A percentile compares a stretch with the other conserved stretches of the same genome.
phyloP scores from a whole-genome alignment of 1,140 invertebrate species.

The Orchesella cincta region DNA sequence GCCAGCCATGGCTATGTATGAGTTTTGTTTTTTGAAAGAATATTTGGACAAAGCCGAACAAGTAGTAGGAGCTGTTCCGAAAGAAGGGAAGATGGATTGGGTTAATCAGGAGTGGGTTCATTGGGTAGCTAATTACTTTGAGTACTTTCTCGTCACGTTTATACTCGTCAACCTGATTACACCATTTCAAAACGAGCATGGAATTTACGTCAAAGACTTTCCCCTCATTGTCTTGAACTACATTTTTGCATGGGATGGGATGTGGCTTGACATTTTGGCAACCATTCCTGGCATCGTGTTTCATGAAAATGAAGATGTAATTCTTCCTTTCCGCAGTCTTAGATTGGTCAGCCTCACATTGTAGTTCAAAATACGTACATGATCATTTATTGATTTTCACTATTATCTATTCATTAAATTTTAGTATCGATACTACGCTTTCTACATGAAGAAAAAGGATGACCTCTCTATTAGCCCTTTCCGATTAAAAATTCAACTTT shows the following conservation, averaged over 20 bases:
- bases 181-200: neutral
- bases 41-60: neutral
- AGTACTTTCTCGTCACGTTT: neutral
- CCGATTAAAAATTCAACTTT: conserved; percentile 16
- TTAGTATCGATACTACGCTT: neutral
- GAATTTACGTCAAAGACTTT: neutral
- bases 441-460: neutral
- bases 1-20: conserved; percentile 35
- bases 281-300: neutral
- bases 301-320: neutral
- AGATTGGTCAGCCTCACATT: neutral
- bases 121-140: neutral
- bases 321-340: neutral
- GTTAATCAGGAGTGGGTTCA: too few species aligned
- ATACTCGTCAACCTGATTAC: neutral
- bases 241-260: neutral
- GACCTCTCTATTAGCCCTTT: conserved; percentile 24
- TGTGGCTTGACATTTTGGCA: neutral
- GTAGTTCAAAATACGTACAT: neutral
- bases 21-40: conserved; percentile 24
- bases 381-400: neutral
- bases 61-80: too few species aligned
- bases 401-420: neutral
- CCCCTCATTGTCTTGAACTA: neutral
- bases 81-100: too few species aligned